phyloP scores from a whole-genome alignment of 2,113 vertebrate species.

The Muscicapa adusta region DNA sequence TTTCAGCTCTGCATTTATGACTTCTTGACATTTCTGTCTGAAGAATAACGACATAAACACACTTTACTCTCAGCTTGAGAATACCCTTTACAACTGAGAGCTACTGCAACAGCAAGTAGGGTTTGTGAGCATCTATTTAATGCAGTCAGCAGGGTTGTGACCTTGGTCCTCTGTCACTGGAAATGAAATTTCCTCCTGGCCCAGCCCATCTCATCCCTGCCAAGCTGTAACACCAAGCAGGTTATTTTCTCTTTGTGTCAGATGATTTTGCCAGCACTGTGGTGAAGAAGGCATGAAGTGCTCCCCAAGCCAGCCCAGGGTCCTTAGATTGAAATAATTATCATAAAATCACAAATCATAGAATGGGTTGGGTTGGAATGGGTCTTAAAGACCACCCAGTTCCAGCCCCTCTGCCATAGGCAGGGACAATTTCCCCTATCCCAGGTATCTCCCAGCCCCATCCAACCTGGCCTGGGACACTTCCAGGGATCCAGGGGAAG shows the following conservation, averaged over 20 bases:
- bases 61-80: neutral
- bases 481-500: neutral
- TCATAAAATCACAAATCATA: neutral
- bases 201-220: neutral
- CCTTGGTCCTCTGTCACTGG: neutral
- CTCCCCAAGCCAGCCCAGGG: neutral
- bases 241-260: neutral
- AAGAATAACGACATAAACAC: neutral
- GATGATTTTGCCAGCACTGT: neutral
- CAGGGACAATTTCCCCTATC: neutral
- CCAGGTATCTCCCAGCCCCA: fast-evolving
- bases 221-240: neutral
- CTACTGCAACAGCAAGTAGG: neutral
- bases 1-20: neutral
- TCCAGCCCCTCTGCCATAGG: neutral
- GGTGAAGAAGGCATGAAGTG: neutral
- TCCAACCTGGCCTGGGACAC: neutral
- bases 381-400: neutral
- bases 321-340: neutral
- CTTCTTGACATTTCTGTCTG: neutral
- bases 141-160: neutral
- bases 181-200: neutral
- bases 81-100: neutral
- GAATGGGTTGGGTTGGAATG: neutral
- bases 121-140: neutral